phyloP scores from a whole-genome alignment of 2,113 vertebrate genomes.

The Chlamydotis undulata region DNA sequence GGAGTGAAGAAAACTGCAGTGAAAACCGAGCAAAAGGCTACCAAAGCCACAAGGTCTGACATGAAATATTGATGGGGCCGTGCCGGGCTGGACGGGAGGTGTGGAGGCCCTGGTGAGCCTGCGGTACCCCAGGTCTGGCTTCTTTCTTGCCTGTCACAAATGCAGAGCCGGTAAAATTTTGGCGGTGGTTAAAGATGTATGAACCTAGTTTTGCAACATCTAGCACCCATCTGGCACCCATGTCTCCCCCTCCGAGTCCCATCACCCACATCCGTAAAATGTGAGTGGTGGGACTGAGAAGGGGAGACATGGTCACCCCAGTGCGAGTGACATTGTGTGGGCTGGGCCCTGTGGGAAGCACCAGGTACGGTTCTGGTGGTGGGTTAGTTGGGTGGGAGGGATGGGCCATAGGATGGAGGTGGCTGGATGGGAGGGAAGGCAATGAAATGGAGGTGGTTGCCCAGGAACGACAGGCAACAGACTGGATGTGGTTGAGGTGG shows the following conservation, averaged over 20 bases:
- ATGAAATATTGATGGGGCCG: conserved; percentile 26
- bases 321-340: not conserved
- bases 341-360: not conserved
- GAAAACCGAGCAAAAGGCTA: not conserved
- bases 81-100: not conserved
- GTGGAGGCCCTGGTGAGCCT: not conserved
- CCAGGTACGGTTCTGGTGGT: not conserved
- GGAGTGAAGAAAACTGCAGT: not conserved
- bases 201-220: not conserved
- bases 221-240: not conserved
- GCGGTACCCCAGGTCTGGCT: not conserved
- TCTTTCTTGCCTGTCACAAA: not conserved
- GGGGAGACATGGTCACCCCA: accelerated
- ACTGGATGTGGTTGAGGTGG: not conserved
- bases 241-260: no score
- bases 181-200: not conserved
- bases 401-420: not conserved
- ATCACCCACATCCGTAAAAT: not conserved
- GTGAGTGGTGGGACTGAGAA: not conserved
- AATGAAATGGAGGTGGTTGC: accelerated
- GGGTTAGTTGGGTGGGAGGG: not conserved
- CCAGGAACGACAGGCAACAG: not conserved
- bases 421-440: not conserved
- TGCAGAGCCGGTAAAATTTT: not conserved
- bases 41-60: not conserved